Evolutionary conservation across 2,113 vertebrate species (phyloP).

Genomic region (Lutjanus erythropterus): DNA sequence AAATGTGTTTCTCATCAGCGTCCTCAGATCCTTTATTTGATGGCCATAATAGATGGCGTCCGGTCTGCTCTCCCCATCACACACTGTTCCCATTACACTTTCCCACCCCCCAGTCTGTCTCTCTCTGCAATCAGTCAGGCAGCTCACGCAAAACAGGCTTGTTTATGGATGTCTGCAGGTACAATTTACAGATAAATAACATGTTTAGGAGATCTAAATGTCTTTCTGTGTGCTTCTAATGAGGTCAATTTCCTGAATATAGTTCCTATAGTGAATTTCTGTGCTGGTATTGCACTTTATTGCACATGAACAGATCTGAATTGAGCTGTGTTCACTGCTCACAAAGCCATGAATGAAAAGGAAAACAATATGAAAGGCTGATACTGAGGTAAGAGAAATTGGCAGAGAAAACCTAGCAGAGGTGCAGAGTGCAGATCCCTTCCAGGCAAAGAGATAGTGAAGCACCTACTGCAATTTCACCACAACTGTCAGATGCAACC

Average conservation of each 20-base stretch:
- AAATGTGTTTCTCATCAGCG: slow-evolving; percentile 69
- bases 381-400: not conserved
- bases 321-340: slow-evolving; percentile 24
- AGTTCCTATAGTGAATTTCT: slow-evolving; percentile 33
- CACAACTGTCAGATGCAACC: too few species aligned
- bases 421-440: too few species aligned
- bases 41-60: slow-evolving; percentile 58
- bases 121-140: slow-evolving; percentile 55
- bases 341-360: not conserved
- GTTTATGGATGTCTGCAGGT: slow-evolving; percentile 58
- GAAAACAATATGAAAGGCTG: slow-evolving; percentile 17
- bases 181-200: slow-evolving; percentile 56
- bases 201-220: slow-evolving; percentile 35
- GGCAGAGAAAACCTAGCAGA: slow-evolving; percentile 26
- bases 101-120: not conserved
- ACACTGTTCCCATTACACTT: slow-evolving; percentile 52
- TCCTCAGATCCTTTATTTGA: slow-evolving; percentile 61
- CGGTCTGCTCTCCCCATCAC: slow-evolving; percentile 32
- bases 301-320: slow-evolving; percentile 6
- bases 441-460: too few species aligned
- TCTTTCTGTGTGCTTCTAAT: slow-evolving; percentile 31
- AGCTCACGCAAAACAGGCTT: slow-evolving; percentile 24
- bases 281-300: slow-evolving; percentile 23
- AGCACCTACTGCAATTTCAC: too few species aligned
- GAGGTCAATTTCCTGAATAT: slow-evolving; percentile 17